Evolutionary conservation across 2,797 vertebrate species (phyloP), one percentile per base, ranked within the genome.

Genomic region (Oophaga sylvatica): DNA sequence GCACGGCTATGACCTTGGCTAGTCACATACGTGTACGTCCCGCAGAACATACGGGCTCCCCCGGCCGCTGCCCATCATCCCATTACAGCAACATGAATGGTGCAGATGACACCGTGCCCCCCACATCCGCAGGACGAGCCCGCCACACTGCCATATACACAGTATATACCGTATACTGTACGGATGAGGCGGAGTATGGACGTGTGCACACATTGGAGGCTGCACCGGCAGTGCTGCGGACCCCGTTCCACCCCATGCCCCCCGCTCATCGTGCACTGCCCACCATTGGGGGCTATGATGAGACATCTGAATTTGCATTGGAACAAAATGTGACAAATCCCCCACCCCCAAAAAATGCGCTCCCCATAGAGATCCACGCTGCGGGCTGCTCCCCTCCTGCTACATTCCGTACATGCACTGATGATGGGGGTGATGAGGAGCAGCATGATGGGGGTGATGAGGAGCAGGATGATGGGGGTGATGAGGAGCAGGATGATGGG

Each of bases 1-100:
- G 78, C 53, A 80, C 59, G 35, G 53, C 57, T 48, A 71, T 84
- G 87, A 87, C 87, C 87, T 84, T 84, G 87, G 87, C 62, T 26
- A 31, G 53, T 60, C 56, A 63, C 80, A 77, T 60, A 75, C 84
- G 80, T 59, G 20, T 7, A 3, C 7, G 16, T 20, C 11, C 31
- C 35, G 35, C 3, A 41, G 35, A 41, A 41, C 35, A 19, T 19
- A 31, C 19, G 41, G 8, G 1, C 26, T 26, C 26, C 26, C 26
- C 26, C 26, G 26, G 26, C 26, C 26, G 26, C 26, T 26, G 26
- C 11, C 48, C 29, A 57, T 57, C n/a, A 15, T 77, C 45, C 13
- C 73, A 53, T 13, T 82, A 65, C 59, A 26, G 84, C 70, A 16
- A 26, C 60, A 78, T 65, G 60, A 71, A 75, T 70, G 76, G 59